Evolutionary conservation across 2,888 invertebrate species (phyloP), one percentile per base, ranked within the genome.

Genomic region (Oscheius sp.): DNA sequence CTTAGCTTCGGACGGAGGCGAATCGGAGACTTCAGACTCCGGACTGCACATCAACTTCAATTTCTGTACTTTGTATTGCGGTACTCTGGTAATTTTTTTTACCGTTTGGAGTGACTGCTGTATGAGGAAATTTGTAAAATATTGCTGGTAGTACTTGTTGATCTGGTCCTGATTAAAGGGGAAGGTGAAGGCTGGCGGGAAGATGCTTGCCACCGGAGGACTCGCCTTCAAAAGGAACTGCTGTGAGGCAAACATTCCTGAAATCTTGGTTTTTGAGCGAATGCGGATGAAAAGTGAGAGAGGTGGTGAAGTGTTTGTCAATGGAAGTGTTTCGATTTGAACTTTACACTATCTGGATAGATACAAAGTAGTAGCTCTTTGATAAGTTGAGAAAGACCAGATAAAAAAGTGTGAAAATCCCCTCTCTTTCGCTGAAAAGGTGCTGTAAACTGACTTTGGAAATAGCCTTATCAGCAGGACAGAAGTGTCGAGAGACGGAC

Each of bases 1-100:
- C 60, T 80, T 81, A 29, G 76, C 48, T 37, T 78, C 76, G 11
- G 29, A 47, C 32, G 73, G 55, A 9, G 73, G 65, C 7, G 72
- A 60, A 21, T n/a, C 42, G n/a, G 63, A 63, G n/a, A 47, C 63
- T 48, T 63, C 63, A 4, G 63, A 63, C 29, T 63, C 63, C n/a
- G 63, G 63, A 63, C 63, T 63, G 33, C 48, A 47, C 63, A 63
- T 63, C 63, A 63, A n/a, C 48, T 63, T 47, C 42, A 62, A 42
- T 35, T 62, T 42, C 47, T 63, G 48, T n/a, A 63, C 21, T 53
- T 53, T 53, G n/a, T 29, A 53, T 53, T 21, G 4, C n/a, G 10
- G 53, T 53, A 21, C 53, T 53, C 21, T 53, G 29, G 13, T 50
- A 0, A 50, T 50, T 50, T 50, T 50, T 53, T 10, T 53, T 53